phyloP scores from a whole-genome alignment of 2,888 invertebrate genomes.

The Epistrophella euchroma region DNA sequence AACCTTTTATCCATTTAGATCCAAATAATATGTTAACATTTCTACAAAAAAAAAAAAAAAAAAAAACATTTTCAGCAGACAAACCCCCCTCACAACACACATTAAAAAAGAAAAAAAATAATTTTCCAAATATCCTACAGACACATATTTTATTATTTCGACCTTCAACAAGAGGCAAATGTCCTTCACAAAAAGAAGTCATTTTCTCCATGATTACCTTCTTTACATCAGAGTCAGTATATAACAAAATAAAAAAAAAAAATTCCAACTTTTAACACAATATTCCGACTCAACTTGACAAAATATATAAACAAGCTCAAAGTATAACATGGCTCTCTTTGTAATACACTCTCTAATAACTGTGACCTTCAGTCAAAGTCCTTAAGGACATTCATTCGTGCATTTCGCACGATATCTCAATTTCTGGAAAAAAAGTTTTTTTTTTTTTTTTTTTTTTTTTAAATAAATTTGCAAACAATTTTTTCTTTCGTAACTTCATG shows the following conservation, averaged over 20 bases:
- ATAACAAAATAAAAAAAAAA: constrained; percentile 9
- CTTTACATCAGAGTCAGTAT: constrained; percentile 3
- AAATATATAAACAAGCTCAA: constrained; percentile 33
- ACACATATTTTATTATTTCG: constrained; percentile 57
- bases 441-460: constrained; percentile 7
- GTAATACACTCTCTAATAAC: constrained; percentile 24
- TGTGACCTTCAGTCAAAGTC: constrained; percentile 62
- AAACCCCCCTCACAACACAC: constrained; percentile 1
- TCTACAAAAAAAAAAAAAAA: constrained; percentile 2
- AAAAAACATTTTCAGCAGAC: constrained; percentile 6
- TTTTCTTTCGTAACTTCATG: constrained; percentile 45
- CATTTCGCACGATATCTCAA: constrained; percentile 63
- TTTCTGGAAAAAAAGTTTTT: constrained; percentile 41
- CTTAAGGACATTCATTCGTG: constrained; percentile 67
- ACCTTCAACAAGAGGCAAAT: constrained; percentile 58
- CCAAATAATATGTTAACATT: constrained; percentile 26
- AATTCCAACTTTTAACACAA: constrained; percentile 52
- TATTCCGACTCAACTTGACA: constrained; percentile 29
- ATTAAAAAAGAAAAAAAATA: constrained; percentile 3
- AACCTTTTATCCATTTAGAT: background rate
- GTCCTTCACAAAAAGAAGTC: constrained; percentile 64
- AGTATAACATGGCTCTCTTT: background rate
- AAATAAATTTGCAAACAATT: constrained; percentile 7
- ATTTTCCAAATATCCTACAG: constrained; percentile 30
- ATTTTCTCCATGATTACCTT: constrained; percentile 70